phyloP scores from a whole-genome alignment of 2,113 vertebrate species.

The Cyphomyrus plagiostoma region DNA sequence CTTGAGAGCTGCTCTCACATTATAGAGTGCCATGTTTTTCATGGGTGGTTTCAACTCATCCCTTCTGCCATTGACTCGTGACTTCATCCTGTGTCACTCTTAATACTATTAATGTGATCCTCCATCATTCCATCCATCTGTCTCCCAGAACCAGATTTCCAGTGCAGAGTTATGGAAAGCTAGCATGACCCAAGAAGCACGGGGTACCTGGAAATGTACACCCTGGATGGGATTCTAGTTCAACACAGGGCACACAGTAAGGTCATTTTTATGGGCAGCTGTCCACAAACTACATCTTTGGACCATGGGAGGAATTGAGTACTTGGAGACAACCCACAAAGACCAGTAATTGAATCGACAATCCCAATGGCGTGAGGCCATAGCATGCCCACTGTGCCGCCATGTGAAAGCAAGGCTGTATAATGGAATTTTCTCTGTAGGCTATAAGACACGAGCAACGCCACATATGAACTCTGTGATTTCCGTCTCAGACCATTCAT shows the following conservation, averaged over 20 bases:
- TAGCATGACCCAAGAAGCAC: background rate
- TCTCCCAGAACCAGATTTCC: background rate
- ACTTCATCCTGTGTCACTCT: background rate
- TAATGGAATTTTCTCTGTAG: background rate
- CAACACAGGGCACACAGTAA: background rate
- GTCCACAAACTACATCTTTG: background rate
- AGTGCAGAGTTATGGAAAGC: background rate
- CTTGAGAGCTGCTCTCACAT: background rate
- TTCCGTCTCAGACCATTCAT: background rate
- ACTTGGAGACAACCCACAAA: background rate
- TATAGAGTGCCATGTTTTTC: background rate
- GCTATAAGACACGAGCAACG: background rate
- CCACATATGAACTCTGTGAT: background rate
- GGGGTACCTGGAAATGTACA: background rate
- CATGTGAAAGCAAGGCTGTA: background rate
- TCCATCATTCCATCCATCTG: background rate
- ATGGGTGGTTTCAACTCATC: background rate
- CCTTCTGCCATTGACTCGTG: background rate
- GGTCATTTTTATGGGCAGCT: background rate
- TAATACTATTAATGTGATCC: background rate
- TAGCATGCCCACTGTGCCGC: background rate
- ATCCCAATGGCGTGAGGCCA: background rate
- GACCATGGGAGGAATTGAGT: background rate
- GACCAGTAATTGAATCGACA: background rate
- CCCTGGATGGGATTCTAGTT: background rate